A percentile compares a stretch with the other conserved stretches of the same genome.
These are phyloP conservation scores for Dugesia japonica DNA, from an alignment of 2,888 invertebrate species.

Conservation along the genomic window DNA sequence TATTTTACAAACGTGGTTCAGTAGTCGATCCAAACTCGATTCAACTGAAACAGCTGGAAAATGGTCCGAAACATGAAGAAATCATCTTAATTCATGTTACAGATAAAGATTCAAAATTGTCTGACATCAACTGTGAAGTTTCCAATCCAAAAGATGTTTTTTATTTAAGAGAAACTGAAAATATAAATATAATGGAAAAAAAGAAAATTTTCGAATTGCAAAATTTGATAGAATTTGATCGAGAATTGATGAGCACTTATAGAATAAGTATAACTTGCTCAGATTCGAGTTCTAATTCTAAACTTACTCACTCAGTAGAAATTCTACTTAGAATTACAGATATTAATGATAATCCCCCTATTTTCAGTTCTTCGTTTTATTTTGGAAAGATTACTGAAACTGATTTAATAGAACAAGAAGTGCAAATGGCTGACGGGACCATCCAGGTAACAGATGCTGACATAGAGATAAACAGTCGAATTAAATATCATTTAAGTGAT, in stretches of 20 bases:
- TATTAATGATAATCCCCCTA: background rate
- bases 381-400: background rate
- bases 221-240: background rate
- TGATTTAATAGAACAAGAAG: background rate
- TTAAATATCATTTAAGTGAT: background rate
- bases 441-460: background rate
- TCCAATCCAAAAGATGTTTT: background rate
- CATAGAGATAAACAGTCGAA: background rate
- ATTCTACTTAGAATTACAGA: background rate
- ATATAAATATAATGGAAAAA: background rate
- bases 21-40: background rate
- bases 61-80: background rate
- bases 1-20: background rate
- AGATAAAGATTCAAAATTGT: conserved; percentile 6
- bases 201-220: background rate
- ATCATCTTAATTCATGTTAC: background rate
- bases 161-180: background rate
- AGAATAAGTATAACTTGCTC: background rate
- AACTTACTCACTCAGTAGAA: background rate
- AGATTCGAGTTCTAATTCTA: background rate
- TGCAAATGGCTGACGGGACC: background rate
- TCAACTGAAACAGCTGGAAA: background rate
- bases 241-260: background rate
- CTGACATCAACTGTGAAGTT: background rate
- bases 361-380: background rate